Conservation (phyloP, 1,140 invertebrate genomes). For the Cephus cinctus region DNA sequence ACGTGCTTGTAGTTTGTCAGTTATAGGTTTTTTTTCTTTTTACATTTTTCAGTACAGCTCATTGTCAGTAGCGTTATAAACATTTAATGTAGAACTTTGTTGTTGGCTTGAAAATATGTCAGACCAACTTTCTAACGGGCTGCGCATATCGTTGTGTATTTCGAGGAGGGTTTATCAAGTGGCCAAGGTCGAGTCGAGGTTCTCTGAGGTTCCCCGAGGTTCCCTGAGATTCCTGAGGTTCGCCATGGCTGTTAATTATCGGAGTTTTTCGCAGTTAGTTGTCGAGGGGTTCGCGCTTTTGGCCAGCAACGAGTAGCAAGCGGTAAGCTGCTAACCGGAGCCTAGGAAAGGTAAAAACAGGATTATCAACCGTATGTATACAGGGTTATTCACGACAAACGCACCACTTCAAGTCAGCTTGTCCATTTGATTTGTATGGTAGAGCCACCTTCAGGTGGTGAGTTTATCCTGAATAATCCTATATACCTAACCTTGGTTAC, state of each 20-base stretch:
- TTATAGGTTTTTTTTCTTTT: not conserved
- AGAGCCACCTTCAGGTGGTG: too few species aligned
- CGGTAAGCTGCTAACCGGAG: not conserved
- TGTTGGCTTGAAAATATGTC: too few species aligned
- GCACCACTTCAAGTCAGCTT: too few species aligned
- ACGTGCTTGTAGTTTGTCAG: constrained; percentile 18
- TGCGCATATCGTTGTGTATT: not conserved
- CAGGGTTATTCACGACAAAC: too few species aligned
- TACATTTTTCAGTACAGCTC: not conserved
- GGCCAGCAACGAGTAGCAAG: too few species aligned
- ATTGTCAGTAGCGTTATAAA: not conserved
- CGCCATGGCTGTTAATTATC: constrained; percentile 1
- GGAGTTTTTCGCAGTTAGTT: constrained; percentile 3
- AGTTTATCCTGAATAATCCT: too few species aligned
- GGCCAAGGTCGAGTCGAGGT: not conserved
- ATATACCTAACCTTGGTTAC: too few species aligned
- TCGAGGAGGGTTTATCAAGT: constrained; percentile 3
- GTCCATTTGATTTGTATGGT: too few species aligned
- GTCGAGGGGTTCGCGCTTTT: too few species aligned
- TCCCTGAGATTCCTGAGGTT: not conserved
- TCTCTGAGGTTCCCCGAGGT: too few species aligned
- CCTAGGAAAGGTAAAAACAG: constrained; percentile 4
- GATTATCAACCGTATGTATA: constrained; percentile 9
- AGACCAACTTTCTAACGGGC: not conserved
- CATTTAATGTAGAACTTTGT: not conserved